Percentiles rank a stretch among this genome's conserved stretches.
phyloP scores from a whole-genome alignment of 2,888 invertebrate genomes.

The Dascillus cervinus region DNA sequence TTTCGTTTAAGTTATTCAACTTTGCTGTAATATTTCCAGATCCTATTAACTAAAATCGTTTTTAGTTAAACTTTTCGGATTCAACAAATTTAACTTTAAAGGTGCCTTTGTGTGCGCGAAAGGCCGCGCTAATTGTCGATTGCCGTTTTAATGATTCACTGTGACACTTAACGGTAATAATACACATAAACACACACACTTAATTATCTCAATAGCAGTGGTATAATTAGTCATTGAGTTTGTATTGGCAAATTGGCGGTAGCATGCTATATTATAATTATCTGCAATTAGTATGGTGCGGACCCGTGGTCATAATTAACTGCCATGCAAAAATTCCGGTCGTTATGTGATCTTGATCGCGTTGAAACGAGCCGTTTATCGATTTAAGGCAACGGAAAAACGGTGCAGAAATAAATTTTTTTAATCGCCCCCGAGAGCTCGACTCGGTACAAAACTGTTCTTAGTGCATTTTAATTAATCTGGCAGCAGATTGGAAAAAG shows the following conservation, averaged over 20 bases:
- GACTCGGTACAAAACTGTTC: too few species aligned
- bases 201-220: constrained; percentile 10
- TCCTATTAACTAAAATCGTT: constrained; percentile 19
- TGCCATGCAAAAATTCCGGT: too few species aligned
- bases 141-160: constrained; percentile 8
- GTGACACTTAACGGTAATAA: constrained; percentile 9
- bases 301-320: too few species aligned
- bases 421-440: too few species aligned
- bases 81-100: constrained; percentile 7
- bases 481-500: constrained; percentile 33
- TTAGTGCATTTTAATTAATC: constrained; percentile 35
- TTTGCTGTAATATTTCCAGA: constrained; percentile 16
- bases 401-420: too few species aligned
- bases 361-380: too few species aligned
- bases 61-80: constrained; percentile 18
- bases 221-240: constrained; percentile 8
- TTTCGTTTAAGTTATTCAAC: constrained; percentile 16
- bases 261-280: constrained; percentile 4
- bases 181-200: constrained; percentile 8
- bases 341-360: too few species aligned
- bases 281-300: too few species aligned
- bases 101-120: constrained; percentile 1
- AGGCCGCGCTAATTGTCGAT: constrained; percentile 6
- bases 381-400: too few species aligned
- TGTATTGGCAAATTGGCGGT: constrained; percentile 7